Percentiles rank a stretch among this genome's conserved stretches.
phyloP scores from a whole-genome alignment of 2,888 invertebrate species.

The Ecliptopera silaceata region DNA sequence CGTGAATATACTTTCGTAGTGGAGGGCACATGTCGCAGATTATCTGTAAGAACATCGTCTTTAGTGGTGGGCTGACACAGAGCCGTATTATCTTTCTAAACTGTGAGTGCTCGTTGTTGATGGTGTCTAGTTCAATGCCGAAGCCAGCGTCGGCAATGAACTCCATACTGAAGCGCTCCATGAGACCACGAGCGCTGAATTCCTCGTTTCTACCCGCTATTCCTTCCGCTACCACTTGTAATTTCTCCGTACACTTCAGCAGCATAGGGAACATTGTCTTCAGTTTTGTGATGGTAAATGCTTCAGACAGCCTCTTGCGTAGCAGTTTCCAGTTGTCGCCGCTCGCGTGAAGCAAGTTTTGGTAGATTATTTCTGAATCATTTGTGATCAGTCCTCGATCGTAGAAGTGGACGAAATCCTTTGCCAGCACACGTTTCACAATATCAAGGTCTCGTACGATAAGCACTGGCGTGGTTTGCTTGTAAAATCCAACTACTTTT shows the following conservation, averaged over 20 bases:
- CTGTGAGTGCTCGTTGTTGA: not conserved
- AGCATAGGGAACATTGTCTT: conserved; percentile 3
- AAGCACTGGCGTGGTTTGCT: not conserved
- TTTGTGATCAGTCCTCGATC: conserved; percentile 1
- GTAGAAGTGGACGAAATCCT: conserved; percentile 8
- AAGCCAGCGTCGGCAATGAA: conserved; percentile 1
- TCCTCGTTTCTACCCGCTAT: not conserved
- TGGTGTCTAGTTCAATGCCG: not conserved
- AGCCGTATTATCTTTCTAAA: not conserved
- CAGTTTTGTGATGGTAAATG: not conserved
- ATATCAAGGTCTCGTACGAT: conserved; percentile 6
- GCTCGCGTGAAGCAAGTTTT: not conserved
- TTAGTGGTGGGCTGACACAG: not conserved
- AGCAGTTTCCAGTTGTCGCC: conserved; percentile 7
- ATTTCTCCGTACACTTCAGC: not conserved
- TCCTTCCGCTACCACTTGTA: not conserved
- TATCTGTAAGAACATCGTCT: too few species aligned
- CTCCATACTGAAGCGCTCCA: conserved; percentile 1
- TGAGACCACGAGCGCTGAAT: not conserved
- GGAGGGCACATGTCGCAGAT: not conserved
- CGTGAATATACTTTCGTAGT: not conserved
- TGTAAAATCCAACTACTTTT: not conserved
- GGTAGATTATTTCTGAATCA: not conserved
- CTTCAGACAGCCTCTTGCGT: not conserved
- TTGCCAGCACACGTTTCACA: not conserved